phyloP scores from a whole-genome alignment of 2,888 invertebrate genomes.

The Pilophorus perplexus region DNA sequence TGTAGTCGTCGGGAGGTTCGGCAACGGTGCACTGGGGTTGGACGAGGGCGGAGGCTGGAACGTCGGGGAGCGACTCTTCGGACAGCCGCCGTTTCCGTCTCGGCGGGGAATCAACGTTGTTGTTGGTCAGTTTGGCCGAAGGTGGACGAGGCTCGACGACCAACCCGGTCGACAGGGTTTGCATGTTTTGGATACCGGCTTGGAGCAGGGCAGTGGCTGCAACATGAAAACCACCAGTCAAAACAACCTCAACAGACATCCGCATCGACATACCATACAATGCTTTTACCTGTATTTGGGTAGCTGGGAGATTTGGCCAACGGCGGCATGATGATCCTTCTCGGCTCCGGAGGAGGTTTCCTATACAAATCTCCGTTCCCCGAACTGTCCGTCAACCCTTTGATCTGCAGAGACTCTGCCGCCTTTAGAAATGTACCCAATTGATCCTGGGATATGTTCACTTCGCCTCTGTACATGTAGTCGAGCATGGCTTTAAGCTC shows the following conservation, averaged over 20 bases:
- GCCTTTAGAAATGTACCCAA: constrained; percentile 83
- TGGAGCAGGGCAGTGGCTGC: too few species aligned
- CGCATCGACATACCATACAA: too few species aligned
- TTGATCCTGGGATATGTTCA: constrained; percentile 90
- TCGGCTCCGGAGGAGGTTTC: constrained; percentile 22
- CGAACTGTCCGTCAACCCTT: constrained; percentile 72
- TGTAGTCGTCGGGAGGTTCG: constrained; percentile 23
- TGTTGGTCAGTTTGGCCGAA: constrained; percentile 34
- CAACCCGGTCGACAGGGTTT: constrained; percentile 12
- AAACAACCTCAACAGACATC: too few species aligned
- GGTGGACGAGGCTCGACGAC: constrained; percentile 44
- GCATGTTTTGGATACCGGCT: too few species aligned
- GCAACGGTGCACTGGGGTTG: neutral
- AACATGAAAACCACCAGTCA: too few species aligned
- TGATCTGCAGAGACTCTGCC: constrained; percentile 87
- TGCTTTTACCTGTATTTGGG: too few species aligned
- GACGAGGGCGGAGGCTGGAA: constrained; percentile 50
- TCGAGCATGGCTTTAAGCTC: constrained; percentile 91
- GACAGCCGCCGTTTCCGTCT: constrained; percentile 43
- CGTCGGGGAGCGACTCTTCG: constrained; percentile 48
- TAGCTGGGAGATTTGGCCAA: constrained; percentile 30
- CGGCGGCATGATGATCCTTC: constrained; percentile 41
- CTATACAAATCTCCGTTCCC: constrained; percentile 45
- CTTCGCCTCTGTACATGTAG: constrained; percentile 91
- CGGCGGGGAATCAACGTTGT: constrained; percentile 46